phyloP scores from a whole-genome alignment of 2,113 vertebrate species.

The Merops nubicus region DNA sequence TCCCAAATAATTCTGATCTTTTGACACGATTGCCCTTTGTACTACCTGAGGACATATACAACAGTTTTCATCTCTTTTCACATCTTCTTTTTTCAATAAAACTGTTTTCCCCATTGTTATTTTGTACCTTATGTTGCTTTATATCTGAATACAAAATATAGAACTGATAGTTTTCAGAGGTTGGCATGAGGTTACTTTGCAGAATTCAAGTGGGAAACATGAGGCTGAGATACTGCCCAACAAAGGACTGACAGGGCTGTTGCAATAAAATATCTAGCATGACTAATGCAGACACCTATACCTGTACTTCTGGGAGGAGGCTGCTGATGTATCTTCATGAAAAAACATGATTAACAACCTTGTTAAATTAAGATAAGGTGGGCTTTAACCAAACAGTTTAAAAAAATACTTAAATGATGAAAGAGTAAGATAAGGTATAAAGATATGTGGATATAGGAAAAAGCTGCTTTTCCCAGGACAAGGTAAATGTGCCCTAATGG shows the following conservation, averaged over 20 bases:
- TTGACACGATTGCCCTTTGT: not conserved
- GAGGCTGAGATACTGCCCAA: not conserved
- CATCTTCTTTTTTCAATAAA: not conserved
- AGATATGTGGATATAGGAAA: not conserved
- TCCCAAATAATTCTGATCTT: not conserved
- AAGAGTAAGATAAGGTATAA: not conserved
- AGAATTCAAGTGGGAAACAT: not conserved
- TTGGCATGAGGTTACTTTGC: not conserved
- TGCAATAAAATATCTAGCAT: not conserved
- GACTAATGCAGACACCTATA: not conserved
- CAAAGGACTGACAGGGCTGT: not conserved
- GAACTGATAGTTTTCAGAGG: not conserved
- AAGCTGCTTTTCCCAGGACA: not conserved
- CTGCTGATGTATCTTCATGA: not conserved
- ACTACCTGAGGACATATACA: not conserved
- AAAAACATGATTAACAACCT: not conserved
- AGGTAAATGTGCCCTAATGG: not conserved
- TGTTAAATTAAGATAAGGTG: not conserved
- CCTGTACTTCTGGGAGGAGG: not conserved
- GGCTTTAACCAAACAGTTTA: not conserved
- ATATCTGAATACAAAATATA: not conserved
- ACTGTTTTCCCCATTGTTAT: not conserved
- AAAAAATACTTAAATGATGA: not conserved
- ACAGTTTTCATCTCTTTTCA: not conserved
- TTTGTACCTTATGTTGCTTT: not conserved